phyloP scores from a whole-genome alignment of 2,797 vertebrate genomes.

The Mallotus villosus region DNA sequence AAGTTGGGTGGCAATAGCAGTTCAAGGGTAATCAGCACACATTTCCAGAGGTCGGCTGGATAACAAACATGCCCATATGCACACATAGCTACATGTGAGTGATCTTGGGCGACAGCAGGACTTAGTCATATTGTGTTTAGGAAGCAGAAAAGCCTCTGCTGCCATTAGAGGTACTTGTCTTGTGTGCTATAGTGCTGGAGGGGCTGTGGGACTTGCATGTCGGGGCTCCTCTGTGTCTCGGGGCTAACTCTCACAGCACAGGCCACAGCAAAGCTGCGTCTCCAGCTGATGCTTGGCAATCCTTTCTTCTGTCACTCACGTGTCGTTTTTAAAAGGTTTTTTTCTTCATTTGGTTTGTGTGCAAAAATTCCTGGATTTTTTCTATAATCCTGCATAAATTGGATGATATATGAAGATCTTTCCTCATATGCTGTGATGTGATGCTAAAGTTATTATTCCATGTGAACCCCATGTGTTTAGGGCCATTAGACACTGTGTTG shows the following conservation, averaged over 20 bases:
- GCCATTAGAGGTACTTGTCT: conserved; percentile 48
- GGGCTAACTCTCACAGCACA: conserved; percentile 53
- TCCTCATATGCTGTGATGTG: too few species aligned
- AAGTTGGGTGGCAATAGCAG: conserved; percentile 12
- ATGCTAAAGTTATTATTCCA: neutral
- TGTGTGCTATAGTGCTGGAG: conserved; percentile 62
- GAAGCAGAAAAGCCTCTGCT: conserved; percentile 28
- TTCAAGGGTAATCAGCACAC: conserved; percentile 42
- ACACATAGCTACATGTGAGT: conserved; percentile 36
- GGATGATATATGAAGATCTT: neutral
- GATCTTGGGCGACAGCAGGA: conserved; percentile 43
- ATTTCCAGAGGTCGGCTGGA: conserved; percentile 29
- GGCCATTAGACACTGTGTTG: neutral
- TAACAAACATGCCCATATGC: conserved; percentile 12
- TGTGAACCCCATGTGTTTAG: neutral
- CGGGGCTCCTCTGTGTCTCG: conserved; percentile 62
- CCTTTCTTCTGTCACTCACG: conserved; percentile 49
- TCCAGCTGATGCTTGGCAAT: conserved; percentile 50
- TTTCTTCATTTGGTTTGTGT: conserved; percentile 24
- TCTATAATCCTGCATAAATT: conserved; percentile 33
- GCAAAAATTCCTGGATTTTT: conserved; percentile 31
- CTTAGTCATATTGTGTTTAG: conserved; percentile 48
- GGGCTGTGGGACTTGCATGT: conserved; percentile 64
- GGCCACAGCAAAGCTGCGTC: conserved; percentile 36
- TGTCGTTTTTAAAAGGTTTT: neutral